Evolutionary conservation across 23 tunicate genomes (phyloP).

Genomic region (Styela plicata): DNA sequence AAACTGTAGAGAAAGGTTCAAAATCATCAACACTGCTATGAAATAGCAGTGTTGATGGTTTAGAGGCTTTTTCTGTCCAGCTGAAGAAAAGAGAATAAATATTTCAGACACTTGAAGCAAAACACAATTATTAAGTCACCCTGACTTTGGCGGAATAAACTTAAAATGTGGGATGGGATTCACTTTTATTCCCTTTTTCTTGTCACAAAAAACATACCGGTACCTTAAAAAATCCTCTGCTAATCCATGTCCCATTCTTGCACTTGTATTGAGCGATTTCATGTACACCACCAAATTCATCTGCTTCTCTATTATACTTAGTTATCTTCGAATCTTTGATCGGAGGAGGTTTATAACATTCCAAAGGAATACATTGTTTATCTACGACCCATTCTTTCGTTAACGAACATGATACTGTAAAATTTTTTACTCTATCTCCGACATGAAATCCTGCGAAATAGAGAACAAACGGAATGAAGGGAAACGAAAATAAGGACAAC

Average conservation of each 20-base stretch:
- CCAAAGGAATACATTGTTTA: constrained; percentile 17
- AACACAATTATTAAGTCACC: no score
- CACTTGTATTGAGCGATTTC: constrained; percentile 48
- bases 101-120: no score
- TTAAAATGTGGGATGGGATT: not conserved
- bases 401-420: constrained; percentile 28
- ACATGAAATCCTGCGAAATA: constrained; percentile 38
- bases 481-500: no score
- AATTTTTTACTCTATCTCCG: not conserved
- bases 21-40: no score
- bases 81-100: no score
- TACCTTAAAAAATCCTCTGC: constrained; percentile 60
- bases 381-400: constrained; percentile 29
- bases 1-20: no score
- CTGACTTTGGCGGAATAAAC: no score
- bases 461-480: no score
- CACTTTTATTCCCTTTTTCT: no score
- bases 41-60: no score
- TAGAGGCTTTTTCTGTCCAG: no score
- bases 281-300: constrained; percentile 12
- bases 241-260: constrained; percentile 51
- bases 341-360: constrained; percentile 42
- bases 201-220: no score
- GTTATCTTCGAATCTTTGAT: constrained; percentile 22
- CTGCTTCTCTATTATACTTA: not conserved